Evolutionary conservation across 2,888 invertebrate species (phyloP), one percentile per base, ranked within the genome.

Genomic region (Eupithecia exiguata): DNA sequence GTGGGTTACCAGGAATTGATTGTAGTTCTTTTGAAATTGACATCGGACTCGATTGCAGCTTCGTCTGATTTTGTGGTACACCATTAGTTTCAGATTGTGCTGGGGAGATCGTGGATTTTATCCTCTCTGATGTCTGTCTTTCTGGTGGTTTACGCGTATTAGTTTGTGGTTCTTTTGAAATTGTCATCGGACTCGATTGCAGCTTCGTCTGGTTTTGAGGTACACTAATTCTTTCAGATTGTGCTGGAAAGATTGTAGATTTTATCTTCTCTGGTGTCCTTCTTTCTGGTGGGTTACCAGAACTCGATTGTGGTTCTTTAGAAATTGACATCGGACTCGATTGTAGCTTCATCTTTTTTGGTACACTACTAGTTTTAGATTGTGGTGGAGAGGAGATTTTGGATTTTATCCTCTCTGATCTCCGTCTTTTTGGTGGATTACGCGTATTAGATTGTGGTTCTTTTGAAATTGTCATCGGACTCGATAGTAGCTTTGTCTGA

Each of bases 101-200:
- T 30, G 30, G 30, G 4, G 30, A 30, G 1, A 3, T 30, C 4
- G 30, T 30, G 1, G 14, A 40, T 40, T 40, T 10, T 40, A 40
- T 40, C 40, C 12, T 40, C 4, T 40, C 40, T 40, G 40, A 40
- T 12, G 4, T 40, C 40, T 12, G 40, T 40, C 10, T 40, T 40
- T 40, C 40, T 40, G 10, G 10, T 40, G 10, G 40, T 12, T 1
- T 65, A 25, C 5, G 21, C 25, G 14, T 25, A 25, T 25, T 70
- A 12, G 61, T n/a, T 18, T 30, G 30, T 69, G 58, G 14, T 69
- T 69, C 58, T 62, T 62, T 62, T 62, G 35, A 62, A 62, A 18
- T 18, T 18, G 62, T 35, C 9, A 35, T 25, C 0, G 58, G 58
- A 14, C 9, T 58, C 1, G 12, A 12, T 25, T 25, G 58, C 25